Conservation (phyloP, 1,140 invertebrate genomes). For the Nasonia longicornis region DNA sequence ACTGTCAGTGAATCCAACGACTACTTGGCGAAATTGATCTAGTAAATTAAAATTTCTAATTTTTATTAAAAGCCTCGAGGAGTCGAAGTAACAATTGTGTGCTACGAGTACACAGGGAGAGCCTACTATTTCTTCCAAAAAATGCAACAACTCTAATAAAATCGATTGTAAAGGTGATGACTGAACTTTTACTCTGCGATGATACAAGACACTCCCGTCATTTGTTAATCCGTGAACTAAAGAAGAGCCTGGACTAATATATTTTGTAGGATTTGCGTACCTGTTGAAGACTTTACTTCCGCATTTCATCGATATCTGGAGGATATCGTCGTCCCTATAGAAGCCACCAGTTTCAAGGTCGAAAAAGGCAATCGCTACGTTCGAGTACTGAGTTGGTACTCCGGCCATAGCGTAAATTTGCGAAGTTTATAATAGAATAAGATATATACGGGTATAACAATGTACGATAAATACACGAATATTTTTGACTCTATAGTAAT, state of each 20-base stretch:
- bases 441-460: too few species aligned
- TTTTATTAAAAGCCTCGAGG: neutral
- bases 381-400: too few species aligned
- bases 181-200: neutral
- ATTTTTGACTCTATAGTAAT: too few species aligned
- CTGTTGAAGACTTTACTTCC: neutral
- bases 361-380: constrained; percentile 1
- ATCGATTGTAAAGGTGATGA: neutral
- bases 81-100: constrained; percentile 23
- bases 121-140: neutral
- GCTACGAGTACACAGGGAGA: constrained; percentile 4
- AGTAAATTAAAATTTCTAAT: neutral
- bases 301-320: constrained; percentile 41
- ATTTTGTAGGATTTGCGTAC: constrained; percentile 25
- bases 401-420: too few species aligned
- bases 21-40: constrained; percentile 15
- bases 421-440: too few species aligned
- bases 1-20: constrained; percentile 14
- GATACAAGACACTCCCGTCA: constrained; percentile 6
- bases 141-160: neutral
- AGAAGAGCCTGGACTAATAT: constrained; percentile 17
- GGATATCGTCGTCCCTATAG: constrained; percentile 27
- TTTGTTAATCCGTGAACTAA: constrained; percentile 35
- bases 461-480: too few species aligned
- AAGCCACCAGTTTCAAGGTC: constrained; percentile 43